Conservation (phyloP, 2,888 invertebrate species). For the Leucophenga montana region DNA sequence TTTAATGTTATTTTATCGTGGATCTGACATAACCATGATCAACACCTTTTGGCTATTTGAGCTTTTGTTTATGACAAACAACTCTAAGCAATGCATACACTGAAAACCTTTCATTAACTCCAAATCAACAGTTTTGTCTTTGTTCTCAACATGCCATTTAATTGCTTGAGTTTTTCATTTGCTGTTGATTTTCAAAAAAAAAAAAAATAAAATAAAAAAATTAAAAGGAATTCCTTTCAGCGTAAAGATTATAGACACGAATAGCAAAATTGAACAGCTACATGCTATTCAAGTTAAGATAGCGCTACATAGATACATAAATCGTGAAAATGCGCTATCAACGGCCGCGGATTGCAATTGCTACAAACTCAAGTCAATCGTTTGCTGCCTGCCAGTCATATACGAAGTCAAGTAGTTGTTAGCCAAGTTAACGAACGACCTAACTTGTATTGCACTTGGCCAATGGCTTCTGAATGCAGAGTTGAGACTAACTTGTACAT, state of each 20-base stretch:
- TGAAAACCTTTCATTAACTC: too few species aligned
- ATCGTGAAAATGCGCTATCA: conserved; percentile 9
- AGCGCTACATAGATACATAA: background rate
- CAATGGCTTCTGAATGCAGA: too few species aligned
- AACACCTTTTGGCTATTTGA: too few species aligned
- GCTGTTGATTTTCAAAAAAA: background rate
- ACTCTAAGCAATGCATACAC: too few species aligned
- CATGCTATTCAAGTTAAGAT: too few species aligned
- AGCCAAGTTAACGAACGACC: conserved; percentile 12
- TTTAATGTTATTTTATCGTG: too few species aligned
- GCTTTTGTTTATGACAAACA: background rate
- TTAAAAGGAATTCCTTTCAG: background rate
- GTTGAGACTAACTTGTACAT: too few species aligned
- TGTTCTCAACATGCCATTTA: background rate
- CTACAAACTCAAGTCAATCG: background rate
- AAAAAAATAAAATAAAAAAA: background rate
- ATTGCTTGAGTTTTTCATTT: background rate
- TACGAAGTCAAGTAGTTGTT: background rate
- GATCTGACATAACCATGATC: too few species aligned
- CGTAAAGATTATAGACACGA: background rate
- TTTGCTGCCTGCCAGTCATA: background rate
- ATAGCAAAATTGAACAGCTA: background rate
- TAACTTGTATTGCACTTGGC: background rate
- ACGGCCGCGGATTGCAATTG: too few species aligned
- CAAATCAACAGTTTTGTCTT: too few species aligned